Base-by-base conservation (phyloP, 1,140 invertebrate species). In the Phymastichus coffea region DNA sequence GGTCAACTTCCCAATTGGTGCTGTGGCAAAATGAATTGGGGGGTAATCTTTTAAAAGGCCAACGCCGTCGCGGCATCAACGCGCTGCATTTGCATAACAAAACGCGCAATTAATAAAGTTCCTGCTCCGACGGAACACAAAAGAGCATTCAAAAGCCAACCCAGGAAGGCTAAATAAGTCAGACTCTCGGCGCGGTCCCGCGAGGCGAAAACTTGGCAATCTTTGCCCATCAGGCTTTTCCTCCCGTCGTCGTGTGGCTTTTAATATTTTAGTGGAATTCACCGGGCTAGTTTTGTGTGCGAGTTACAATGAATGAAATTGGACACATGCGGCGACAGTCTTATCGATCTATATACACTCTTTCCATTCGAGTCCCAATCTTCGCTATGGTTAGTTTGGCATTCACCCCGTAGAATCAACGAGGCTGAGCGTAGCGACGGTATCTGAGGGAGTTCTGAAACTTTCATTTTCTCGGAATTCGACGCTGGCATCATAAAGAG, bases 61-160 rank as follows among this genome's bases (percentile, higher is more conserved):
- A n/a, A n/a, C n/a, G 28, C 28, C 12, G 6, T 33, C 28, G 28
- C 28, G 28, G 28, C 28, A 12, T 33, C 28, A 7, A 66, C 66
- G 70, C 64, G 60, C 64, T 61, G 64, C 72, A 79, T 79, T 75
- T 77, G 71, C 77, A 79, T 79, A 77, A 79, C 75, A 79, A 79
- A 79, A 77, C 70, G 75, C 70, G 70, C 75, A 79, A 79, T 79
- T 79, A 79, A 79, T 77, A 77, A 79, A 79, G 75, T 79, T 79
- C 66, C 63, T n/a, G 56, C 67, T 68, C 62, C 55, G 57, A 66
- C 64, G 17, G 61, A 60, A 65, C 68, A 77, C 75, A 77, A 77
- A 77, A 77, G 75, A 72, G 67, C 74, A 76, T 76, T 74, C 74
- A n/a, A n/a, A n/a, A n/a, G n/a, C n/a, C n/a, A 53, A 66, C 66